phyloP scores from a whole-genome alignment of 1,140 invertebrate genomes.

The Nylanderia fulva region DNA sequence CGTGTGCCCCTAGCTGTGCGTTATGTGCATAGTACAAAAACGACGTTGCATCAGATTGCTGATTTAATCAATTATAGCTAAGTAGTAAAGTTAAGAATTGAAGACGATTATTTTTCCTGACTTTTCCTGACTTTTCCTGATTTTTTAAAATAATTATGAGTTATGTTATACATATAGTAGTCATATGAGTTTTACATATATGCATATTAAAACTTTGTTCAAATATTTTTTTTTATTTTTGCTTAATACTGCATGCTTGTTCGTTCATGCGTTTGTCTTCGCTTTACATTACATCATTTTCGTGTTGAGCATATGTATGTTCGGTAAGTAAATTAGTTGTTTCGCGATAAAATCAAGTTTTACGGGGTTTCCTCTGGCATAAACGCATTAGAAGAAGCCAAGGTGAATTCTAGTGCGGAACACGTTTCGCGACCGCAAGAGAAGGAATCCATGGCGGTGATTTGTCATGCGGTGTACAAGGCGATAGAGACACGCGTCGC shows the following conservation, averaged over 20 bases:
- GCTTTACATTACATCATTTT: neutral
- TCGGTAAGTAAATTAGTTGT: neutral
- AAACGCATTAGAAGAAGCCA: neutral
- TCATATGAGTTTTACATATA: no score
- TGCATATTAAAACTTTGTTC: neutral
- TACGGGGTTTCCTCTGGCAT: neutral
- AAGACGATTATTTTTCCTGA: neutral
- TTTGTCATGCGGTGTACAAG: conserved; percentile 47
- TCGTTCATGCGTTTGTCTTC: no score
- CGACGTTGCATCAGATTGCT: conserved; percentile 13
- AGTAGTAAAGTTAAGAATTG: neutral
- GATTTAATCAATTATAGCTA: conserved; percentile 11
- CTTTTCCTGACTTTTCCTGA: no score
- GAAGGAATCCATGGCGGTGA: conserved; percentile 13
- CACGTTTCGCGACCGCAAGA: conserved; percentile 19
- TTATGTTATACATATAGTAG: no score
- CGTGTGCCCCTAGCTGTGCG: neutral
- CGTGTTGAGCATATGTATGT: neutral
- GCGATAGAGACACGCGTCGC: conserved; percentile 28
- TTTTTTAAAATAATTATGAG: no score
- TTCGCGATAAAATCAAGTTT: conserved; percentile 10
- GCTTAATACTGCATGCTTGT: neutral
- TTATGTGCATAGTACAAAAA: conserved; percentile 26
- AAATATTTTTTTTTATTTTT: neutral
- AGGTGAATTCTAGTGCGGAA: conserved; percentile 12